phyloP scores from a whole-genome alignment of 2,113 vertebrate genomes.

The Chamaea fasciata region DNA sequence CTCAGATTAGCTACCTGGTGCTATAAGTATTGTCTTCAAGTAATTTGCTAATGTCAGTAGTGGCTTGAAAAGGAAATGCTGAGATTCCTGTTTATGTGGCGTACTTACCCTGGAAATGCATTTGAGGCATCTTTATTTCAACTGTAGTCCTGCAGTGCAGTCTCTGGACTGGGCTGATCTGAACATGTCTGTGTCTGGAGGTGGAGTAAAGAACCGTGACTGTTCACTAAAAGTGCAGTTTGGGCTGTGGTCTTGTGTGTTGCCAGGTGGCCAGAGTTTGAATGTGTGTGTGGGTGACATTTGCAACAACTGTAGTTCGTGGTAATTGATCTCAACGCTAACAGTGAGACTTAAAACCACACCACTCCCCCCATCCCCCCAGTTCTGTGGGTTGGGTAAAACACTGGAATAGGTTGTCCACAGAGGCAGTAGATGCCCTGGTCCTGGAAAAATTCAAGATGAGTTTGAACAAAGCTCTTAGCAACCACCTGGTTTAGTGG shows the following conservation, averaged over 20 bases:
- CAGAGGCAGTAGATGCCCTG: background rate
- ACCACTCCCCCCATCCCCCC: no score
- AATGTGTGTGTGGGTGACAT: background rate
- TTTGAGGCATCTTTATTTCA: background rate
- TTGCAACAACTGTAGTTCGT: background rate
- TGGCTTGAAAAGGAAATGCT: background rate
- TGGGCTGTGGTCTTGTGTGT: background rate
- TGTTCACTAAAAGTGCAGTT: background rate
- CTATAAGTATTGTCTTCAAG: background rate
- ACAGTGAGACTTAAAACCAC: background rate
- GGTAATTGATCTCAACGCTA: background rate
- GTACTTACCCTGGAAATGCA: background rate
- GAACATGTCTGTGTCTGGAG: background rate
- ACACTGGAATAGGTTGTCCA: background rate
- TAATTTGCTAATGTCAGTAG: background rate
- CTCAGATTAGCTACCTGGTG: background rate
- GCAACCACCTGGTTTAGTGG: background rate
- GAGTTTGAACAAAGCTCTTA: background rate
- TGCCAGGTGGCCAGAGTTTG: background rate
- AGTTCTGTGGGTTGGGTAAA: background rate
- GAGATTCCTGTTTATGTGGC: background rate
- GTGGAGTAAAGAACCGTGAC: background rate
- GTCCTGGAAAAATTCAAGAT: background rate
- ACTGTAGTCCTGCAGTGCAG: background rate
- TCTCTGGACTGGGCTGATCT: background rate